Percentiles rank a stretch among this genome's conserved stretches.
phyloP scores from a whole-genome alignment of 1,140 invertebrate species.

The Carposina sasakii region DNA sequence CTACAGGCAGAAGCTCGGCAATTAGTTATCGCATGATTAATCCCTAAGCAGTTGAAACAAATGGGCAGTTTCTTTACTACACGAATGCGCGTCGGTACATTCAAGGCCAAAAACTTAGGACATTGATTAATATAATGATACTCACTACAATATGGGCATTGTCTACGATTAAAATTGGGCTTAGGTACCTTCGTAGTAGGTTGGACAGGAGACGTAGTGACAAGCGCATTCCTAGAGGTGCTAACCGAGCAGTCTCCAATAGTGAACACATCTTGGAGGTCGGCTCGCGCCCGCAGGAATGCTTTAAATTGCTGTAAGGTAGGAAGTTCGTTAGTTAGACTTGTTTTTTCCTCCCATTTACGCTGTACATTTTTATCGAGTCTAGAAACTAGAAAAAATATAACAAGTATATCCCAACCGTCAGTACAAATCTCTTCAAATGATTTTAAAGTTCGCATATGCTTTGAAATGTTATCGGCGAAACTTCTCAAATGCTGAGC shows the following conservation, averaged over 20 bases:
- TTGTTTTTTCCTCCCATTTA: background rate
- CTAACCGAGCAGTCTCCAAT: background rate
- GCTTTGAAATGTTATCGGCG: background rate
- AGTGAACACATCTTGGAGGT: background rate
- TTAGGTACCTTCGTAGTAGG: background rate
- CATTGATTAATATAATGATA: background rate
- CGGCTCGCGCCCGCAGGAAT: background rate
- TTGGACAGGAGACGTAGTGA: background rate
- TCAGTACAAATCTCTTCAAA: background rate
- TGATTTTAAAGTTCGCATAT: background rate
- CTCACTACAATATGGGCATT: background rate
- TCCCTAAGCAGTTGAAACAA: background rate
- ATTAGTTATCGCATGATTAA: background rate
- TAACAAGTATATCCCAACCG: background rate
- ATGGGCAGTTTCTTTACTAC: background rate
- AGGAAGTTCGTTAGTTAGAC: background rate
- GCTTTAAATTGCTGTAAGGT: background rate
- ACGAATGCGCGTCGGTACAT: background rate
- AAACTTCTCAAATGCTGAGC: background rate
- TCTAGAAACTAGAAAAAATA: background rate
- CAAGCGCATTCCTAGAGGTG: background rate
- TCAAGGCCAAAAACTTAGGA: background rate
- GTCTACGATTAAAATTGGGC: background rate
- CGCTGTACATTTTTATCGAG: background rate
- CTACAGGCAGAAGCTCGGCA: background rate